Evolutionary conservation across 2,113 vertebrate species (phyloP).

Genomic region (Melierax canorus): DNA sequence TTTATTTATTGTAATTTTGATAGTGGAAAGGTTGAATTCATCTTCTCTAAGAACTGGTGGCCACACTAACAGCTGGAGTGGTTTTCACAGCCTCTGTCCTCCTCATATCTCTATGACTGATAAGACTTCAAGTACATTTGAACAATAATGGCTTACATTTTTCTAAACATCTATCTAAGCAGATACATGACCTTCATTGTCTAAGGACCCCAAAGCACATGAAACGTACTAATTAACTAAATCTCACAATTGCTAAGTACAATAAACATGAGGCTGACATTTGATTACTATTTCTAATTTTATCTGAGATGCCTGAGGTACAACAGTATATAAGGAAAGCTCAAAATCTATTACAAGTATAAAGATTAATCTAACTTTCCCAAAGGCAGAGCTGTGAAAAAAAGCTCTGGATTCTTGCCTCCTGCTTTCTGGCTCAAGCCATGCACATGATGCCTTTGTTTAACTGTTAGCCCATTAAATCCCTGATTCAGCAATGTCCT

Average conservation of each 20-base stretch:
- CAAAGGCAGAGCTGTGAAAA: slow-evolving; percentile 13
- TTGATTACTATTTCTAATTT: slow-evolving; percentile 56
- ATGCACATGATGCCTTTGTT: slow-evolving; percentile 10
- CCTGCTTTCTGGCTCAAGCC: background rate
- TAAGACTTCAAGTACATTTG: background rate
- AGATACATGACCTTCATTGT: slow-evolving; percentile 22
- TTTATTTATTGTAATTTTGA: background rate
- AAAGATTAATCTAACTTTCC: slow-evolving; percentile 52
- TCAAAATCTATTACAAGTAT: slow-evolving; percentile 33
- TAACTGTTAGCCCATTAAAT: slow-evolving; percentile 25
- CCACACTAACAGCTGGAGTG: background rate
- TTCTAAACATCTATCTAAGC: background rate
- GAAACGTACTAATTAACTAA: slow-evolving; percentile 29
- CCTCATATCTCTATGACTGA: background rate
- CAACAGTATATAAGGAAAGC: background rate
- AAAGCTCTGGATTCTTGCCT: background rate
- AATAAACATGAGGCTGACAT: background rate
- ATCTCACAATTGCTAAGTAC: slow-evolving; percentile 8
- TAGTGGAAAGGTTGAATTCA: background rate
- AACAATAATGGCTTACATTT: slow-evolving; percentile 18
- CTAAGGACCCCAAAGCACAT: background rate
- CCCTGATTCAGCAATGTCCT: slow-evolving; percentile 43
- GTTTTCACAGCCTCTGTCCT: background rate
- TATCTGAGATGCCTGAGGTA: slow-evolving; percentile 15
- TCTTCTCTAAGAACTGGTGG: background rate